Base-by-base conservation (phyloP, 2,113 vertebrate species). In the Zootoca vivipara region DNA sequence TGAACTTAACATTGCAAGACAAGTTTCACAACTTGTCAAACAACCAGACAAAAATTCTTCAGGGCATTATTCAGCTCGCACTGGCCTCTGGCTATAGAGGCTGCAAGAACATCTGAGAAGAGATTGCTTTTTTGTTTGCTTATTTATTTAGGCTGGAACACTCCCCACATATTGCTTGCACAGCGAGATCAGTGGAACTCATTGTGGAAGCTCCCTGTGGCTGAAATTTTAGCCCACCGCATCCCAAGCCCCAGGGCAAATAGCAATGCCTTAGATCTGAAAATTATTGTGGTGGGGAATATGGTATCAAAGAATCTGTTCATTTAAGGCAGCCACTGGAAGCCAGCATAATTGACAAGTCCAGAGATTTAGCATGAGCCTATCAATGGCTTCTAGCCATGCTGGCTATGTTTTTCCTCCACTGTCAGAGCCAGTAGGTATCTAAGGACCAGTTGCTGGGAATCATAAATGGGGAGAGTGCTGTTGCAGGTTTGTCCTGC, bases 61-160 rank as follows among this genome's bases (percentile, higher is more conserved):
- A 82, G 20, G 62, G 33, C 7, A 75, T 16, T 80, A 42, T 82
- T 46, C 46, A 30, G 1, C 28, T 56, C 2, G 8, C 58, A 6
- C 67, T 89, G 40, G n/a, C 38, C 38, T 82, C 65, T 86, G 78
- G 38, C 46, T 72, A 65, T 67, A 72, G 78, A 46, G 4, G 74
- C 24, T 3, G 56, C 15, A 82, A 78, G 74, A 78, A 86, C 58
- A 78, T 78, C 38, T 67, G 58, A 85, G 58, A 85, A 42, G 73
- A 85, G 38, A 20, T 33, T 85, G 35, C 5, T 65, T 85, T 52
- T 85, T 62, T 75, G 62, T 85, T 67, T 78, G 58, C 62, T 86
- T 86, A 86, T 67, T 78, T 78, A 86, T 86, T 86, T 86, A 64
- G 58, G 58, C 58, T 85, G 38, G 35, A 77, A 12, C 64, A 64